Evolutionary conservation across 2,888 invertebrate species (phyloP), one percentile per base, ranked within the genome.

Genomic region (Hypsopygia costalis): DNA sequence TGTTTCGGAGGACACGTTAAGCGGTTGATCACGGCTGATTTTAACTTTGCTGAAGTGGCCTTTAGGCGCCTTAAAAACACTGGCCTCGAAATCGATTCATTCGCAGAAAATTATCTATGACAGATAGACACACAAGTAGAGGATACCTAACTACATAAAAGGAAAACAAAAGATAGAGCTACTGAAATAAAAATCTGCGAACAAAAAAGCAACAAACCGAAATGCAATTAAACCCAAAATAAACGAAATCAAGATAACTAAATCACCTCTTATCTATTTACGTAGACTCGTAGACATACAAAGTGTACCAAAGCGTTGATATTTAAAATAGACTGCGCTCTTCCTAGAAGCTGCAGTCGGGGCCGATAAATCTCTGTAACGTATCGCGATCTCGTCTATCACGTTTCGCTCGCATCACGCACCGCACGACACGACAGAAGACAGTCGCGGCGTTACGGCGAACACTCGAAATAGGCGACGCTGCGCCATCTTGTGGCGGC

Each of bases 391-490:
- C 58, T 58, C 53, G 37, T 57, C 59, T 51, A 49, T 59, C 63
- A 60, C 66, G 65, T 62, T 62, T 51, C 52, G 61, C 48, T 52
- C 50, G 51, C 55, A 60, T 60, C 62, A 58, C 60, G 60, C 25
- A 43, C 52, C 16, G 4, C 11, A 31, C 7, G 46, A 31, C 11
- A 5, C 11, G 30, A 11, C 10, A 16, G 16, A 5, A 4, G 30
- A 11, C 10, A 16, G 16, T 16, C 16, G 2, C 16, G 43, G 49
- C 52, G 49, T 53, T 64, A 59, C 64, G 44, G 34, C 52, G 65
- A 68, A 71, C 63, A 59, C 69, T 65, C 49, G 58, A 66, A 71
- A 71, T 71, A 72, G 65, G 54, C 63, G 59, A 49, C 51, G 41
- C 43, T 30, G 35, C 42, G 49, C 52, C 54, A 49, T 56, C 46